These are phyloP conservation scores for Argyrosomus regius DNA, from an alignment of 2,797 vertebrate genomes.

Conservation along the genomic window DNA sequence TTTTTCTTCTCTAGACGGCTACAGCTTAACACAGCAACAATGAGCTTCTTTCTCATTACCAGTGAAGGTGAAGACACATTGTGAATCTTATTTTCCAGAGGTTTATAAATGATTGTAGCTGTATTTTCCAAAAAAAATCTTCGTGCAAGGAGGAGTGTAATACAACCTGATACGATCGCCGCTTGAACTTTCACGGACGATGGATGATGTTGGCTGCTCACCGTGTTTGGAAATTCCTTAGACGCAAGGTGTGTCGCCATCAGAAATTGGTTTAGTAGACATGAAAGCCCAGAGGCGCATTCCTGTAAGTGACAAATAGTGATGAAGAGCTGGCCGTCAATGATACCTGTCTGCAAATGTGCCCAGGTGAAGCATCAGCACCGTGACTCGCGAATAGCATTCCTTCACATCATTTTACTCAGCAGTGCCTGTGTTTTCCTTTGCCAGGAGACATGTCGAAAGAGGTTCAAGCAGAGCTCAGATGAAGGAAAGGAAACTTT, in stretches of 20 bases:
- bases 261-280: constrained; percentile 38
- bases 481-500: constrained; percentile 31
- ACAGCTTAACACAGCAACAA: constrained; percentile 65
- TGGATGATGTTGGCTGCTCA: constrained; percentile 35
- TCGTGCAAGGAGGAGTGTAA: constrained; percentile 31
- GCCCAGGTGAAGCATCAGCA: constrained; percentile 47
- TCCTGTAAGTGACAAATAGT: constrained; percentile 42
- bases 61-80: constrained; percentile 39
- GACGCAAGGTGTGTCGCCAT: constrained; percentile 40
- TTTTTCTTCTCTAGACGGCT: constrained; percentile 46
- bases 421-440: constrained; percentile 32
- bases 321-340: constrained; percentile 44
- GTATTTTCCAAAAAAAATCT: constrained; percentile 37
- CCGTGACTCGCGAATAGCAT: constrained; percentile 41
- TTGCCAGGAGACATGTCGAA: constrained; percentile 49
- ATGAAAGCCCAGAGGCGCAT: constrained; percentile 51
- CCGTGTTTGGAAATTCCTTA: constrained; percentile 57
- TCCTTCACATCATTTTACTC: constrained; percentile 36
- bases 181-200: constrained; percentile 49
- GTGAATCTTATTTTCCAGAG: constrained; percentile 10
- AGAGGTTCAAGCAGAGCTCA: constrained; percentile 30
- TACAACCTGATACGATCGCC: constrained; percentile 50
- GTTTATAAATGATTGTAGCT: constrained; percentile 48
- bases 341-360: constrained; percentile 50
- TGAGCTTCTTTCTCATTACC: constrained; percentile 62